Base-by-base conservation (phyloP, 2,797 vertebrate genomes). In the Mastacembelus armatus region DNA sequence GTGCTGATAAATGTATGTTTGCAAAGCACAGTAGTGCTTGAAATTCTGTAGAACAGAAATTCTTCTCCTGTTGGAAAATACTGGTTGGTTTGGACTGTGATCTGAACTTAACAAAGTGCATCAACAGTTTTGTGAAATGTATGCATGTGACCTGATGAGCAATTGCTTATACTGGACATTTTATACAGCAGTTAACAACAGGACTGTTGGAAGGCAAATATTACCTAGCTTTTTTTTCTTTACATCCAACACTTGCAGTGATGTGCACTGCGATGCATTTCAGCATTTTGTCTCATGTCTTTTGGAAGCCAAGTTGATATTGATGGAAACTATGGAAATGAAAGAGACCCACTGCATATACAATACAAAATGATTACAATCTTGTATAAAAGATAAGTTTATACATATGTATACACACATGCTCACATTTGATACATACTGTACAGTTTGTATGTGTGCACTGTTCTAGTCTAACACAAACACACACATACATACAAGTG, bases 361-460 rank as follows among this genome's bases (percentile, higher is more conserved):
- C 90, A 74, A 91, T 93, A 92, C 91, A 93, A 93, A 93, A 91
- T 89, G 85, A 90, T 91, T 93, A 93, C 92, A 90, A 89, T 91
- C 88, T 92, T 85, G 91, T 93, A 93, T 92, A 93, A 93, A 93
- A 93, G 92, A 92, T 92, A 93, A 87, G 88, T 93, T 91, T 93
- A 89, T 93, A 91, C 92, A 91, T 92, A 92, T 91, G 88, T 91
- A 88, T 75, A 84, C 88, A 90, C 89, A 90, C 88, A 92, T 92
- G 91, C 90, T 89, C 88, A 92, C 85, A 81, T 90, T 90, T 76
- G 89, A 89, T 91, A 92, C 90, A 90, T 85, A 88, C 89, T 92
- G 83, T 92, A 92, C 91, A 92, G 88, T 87, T 77, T 81, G 85
- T 89, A 89, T 89, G 91, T 90, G 89, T 86, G 91, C 90, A 88